A percentile compares a stretch with the other conserved stretches of the same genome.
Conservation (phyloP, 2,888 invertebrate genomes). For the Eugnorisma glareosa region DNA sequence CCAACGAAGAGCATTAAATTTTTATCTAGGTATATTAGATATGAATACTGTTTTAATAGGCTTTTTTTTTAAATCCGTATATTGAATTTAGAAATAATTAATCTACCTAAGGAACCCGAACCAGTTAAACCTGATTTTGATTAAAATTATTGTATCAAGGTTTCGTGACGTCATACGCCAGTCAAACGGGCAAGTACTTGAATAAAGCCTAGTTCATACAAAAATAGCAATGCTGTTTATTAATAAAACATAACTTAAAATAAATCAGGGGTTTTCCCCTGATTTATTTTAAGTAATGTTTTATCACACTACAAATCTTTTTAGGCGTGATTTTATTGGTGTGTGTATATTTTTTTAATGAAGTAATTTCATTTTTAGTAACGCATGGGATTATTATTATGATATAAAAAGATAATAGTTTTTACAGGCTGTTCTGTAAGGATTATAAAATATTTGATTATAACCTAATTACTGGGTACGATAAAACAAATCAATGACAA, state of each 20-base stretch:
- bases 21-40: neutral
- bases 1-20: neutral
- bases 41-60: neutral
- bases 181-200: conserved; percentile 17
- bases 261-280: no score
- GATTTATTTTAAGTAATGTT: no score
- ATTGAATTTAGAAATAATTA: neutral
- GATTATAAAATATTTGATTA: conserved; percentile 17
- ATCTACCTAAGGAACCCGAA: neutral
- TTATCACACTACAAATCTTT: no score
- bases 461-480: conserved; percentile 12
- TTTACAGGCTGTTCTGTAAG: neutral
- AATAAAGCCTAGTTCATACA: conserved; percentile 34
- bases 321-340: neutral
- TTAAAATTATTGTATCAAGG: conserved; percentile 27
- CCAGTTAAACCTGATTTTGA: neutral
- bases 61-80: neutral
- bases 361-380: neutral
- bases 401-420: conserved; percentile 9
- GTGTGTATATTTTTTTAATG: neutral
- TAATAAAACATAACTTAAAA: neutral
- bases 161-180: conserved; percentile 13
- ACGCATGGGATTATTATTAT: neutral
- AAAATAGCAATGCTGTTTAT: neutral
- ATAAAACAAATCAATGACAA: conserved; percentile 41